Conservation (phyloP, 2,113 vertebrate species). For the Synchiropus splendidus region DNA sequence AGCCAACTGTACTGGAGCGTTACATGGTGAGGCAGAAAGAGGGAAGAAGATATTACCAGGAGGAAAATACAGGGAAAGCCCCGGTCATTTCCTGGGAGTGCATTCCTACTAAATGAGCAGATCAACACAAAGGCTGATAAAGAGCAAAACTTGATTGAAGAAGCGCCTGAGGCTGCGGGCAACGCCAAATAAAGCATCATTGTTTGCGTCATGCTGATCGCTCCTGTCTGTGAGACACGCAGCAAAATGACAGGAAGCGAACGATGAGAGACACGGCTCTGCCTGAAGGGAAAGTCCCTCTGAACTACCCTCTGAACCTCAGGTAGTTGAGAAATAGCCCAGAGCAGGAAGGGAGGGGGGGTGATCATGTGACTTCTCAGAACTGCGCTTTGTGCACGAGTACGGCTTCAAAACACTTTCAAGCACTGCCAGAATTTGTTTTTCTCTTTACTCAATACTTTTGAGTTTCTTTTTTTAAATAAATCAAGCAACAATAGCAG, state of each 20-base stretch:
- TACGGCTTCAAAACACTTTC: no score
- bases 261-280: slow-evolving; percentile 29
- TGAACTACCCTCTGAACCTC: slow-evolving; percentile 63
- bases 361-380: slow-evolving; percentile 72
- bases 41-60: no score
- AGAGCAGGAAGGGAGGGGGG: slow-evolving; percentile 21
- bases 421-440: no score
- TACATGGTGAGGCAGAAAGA: no score
- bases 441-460: no score
- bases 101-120: slow-evolving; percentile 47
- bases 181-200: slow-evolving; percentile 16
- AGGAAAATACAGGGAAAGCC: slow-evolving; percentile 65
- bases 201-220: slow-evolving; percentile 2
- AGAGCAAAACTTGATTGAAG: slow-evolving; percentile 17
- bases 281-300: slow-evolving; percentile 66
- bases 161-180: slow-evolving; percentile 21
- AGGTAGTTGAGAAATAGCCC: slow-evolving; percentile 68
- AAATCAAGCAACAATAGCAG: no score
- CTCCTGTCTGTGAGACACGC: no score
- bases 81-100: slow-evolving; percentile 46
- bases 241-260: no score
- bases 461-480: no score
- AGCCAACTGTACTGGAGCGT: no score
- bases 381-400: no score
- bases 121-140: slow-evolving; percentile 31